Base-by-base conservation (phyloP, 2,797 vertebrate species). In the Leptatherina wallacei region DNA sequence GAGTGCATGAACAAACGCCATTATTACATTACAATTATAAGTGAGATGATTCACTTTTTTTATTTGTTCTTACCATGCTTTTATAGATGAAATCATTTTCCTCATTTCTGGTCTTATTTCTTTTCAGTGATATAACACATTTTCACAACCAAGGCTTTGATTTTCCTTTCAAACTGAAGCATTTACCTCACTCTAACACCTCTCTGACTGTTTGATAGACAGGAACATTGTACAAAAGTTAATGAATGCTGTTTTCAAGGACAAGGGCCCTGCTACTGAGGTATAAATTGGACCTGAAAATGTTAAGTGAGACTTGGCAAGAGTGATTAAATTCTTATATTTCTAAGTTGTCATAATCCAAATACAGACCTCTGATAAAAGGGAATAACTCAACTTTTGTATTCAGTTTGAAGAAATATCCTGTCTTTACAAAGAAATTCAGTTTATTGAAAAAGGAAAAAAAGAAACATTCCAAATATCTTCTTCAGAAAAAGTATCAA, bases 211-310 rank as follows among this genome's bases (percentile, higher is more conserved):
- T 7, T 66, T 81, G 67, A 87, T 82, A 75, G 84, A 75, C 84
- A 90, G 77, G 69, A 70, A 74, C 81, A 81, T 59, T 62, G 69
- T 59, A 78, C 62, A 85, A 82, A 86, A 84, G 80, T 85, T 88
- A 91, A 90, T 88, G 60, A 78, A 87, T 85, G 87, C 87, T 82
- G 87, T 92, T 91, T 92, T 87, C 84, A 75, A 88, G 88, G 89
- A 90, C 89, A 90, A 89, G 73, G 75, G 75, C 73, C 47, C 73
- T 71, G 69, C 78, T 71, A 65, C 85, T 76, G 73, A 92, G 75
- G 73, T 78, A 69, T 76, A 89, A 87, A 86, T 86, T 87, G 82
- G 85, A 92, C 85, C 79, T 74, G 61, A 71, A 77, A 82, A 76
- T 88, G 88, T 78, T 81, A 81, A 83, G 69, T 73, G 73, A 77